Evolutionary conservation across 2,888 invertebrate species (phyloP).

Genomic region (Carterocephalus palaemon): DNA sequence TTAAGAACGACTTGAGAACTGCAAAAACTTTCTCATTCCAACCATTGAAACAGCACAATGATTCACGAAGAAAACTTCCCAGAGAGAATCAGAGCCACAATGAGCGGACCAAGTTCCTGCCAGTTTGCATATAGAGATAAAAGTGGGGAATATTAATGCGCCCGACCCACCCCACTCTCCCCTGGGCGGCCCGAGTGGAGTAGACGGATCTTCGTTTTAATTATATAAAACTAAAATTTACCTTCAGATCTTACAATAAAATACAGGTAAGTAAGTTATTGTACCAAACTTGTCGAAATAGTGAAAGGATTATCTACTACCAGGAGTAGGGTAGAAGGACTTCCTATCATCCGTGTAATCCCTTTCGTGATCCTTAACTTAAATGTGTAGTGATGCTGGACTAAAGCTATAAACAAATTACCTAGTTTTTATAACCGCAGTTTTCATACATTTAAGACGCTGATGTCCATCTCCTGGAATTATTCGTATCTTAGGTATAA

Average conservation of each 20-base stretch:
- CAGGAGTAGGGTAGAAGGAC: too few species aligned
- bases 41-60: conserved; percentile 76
- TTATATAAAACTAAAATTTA: conserved; percentile 12
- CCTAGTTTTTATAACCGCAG: too few species aligned
- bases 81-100: conserved; percentile 72
- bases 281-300: too few species aligned
- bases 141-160: conserved; percentile 80
- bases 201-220: conserved; percentile 15
- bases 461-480: too few species aligned
- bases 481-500: too few species aligned
- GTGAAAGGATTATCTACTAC: too few species aligned
- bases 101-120: conserved; percentile 73
- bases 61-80: conserved; percentile 61
- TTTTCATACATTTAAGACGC: too few species aligned
- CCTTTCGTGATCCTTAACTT: too few species aligned
- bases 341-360: too few species aligned
- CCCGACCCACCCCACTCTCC: conserved; percentile 52
- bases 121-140: conserved; percentile 80
- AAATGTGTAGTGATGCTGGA: too few species aligned
- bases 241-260: conserved; percentile 1
- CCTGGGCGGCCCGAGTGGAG: conserved; percentile 26
- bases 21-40: conserved; percentile 64
- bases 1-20: conserved; percentile 44
- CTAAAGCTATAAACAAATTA: too few species aligned
- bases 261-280: neutral